phyloP scores from a whole-genome alignment of 2,888 invertebrate species.

The Napeogenes inachia region DNA sequence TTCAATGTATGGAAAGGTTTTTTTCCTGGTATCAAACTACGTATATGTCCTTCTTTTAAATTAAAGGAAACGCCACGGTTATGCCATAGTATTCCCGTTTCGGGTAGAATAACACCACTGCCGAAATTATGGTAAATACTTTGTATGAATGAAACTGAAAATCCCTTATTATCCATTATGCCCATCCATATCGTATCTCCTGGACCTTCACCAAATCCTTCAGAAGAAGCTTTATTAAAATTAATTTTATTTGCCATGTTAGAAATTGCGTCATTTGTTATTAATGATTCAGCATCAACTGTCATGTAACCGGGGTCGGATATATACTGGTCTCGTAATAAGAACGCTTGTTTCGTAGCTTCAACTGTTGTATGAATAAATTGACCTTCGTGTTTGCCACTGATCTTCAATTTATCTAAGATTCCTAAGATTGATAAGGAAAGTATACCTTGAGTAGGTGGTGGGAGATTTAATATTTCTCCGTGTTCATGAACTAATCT shows the following conservation, averaged over 20 bases:
- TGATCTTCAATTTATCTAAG: slow-evolving; percentile 54
- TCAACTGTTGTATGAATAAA: slow-evolving; percentile 62
- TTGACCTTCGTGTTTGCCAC: slow-evolving; percentile 56
- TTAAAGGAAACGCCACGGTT: slow-evolving; percentile 58
- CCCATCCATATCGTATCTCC: slow-evolving; percentile 71
- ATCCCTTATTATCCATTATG: slow-evolving; percentile 64
- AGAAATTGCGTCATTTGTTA: slow-evolving; percentile 43
- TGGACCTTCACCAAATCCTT: slow-evolving; percentile 47
- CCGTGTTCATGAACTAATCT: slow-evolving; percentile 52
- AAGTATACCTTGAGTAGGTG: slow-evolving; percentile 67
- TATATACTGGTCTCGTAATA: slow-evolving; percentile 48
- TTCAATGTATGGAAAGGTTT: slow-evolving; percentile 66
- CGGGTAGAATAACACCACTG: slow-evolving; percentile 59
- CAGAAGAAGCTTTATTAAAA: slow-evolving; percentile 39
- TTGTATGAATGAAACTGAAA: slow-evolving; percentile 68
- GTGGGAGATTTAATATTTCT: slow-evolving; percentile 59
- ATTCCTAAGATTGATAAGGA: slow-evolving; percentile 60
- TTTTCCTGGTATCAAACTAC: slow-evolving; percentile 58
- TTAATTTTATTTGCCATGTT: slow-evolving; percentile 51
- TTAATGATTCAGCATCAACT: slow-evolving; percentile 46
- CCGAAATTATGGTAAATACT: slow-evolving; percentile 60
- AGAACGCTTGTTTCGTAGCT: slow-evolving; percentile 45
- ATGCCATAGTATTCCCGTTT: slow-evolving; percentile 66
- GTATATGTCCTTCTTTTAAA: slow-evolving; percentile 47
- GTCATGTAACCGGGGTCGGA: slow-evolving; percentile 62